Base-by-base conservation (phyloP, 2,888 invertebrate genomes). In the Thalpophila matura region DNA sequence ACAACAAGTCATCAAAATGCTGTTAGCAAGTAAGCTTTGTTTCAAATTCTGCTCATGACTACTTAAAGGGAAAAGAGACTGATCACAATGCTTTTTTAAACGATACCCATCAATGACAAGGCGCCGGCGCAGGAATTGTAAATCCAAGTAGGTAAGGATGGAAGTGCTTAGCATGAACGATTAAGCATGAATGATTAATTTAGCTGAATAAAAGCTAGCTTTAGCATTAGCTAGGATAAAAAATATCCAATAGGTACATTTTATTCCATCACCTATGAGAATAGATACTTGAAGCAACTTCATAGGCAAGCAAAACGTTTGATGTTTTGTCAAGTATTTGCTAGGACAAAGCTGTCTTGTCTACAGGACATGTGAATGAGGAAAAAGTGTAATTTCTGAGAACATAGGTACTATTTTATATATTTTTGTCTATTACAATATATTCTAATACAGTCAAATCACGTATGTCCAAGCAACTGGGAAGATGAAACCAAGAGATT, bases 401-500 rank as follows among this genome's bases (percentile, higher is more conserved):
- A 45, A 38, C 31, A 38, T 20, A 46, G 12, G n/a, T 18, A 37
- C 2, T 42, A 40, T 33, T 45, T 43, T 29, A 45, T 58, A 31
- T 57, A 43, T 73, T 53, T 56, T 64, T 50, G 55, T 37, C 29
- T 53, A 51, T 59, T 27, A 61, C 35, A 61, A 53, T 55, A 58
- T 61, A 63, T 45, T 63, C 10, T 66, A 57, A 73, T 71, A 73
- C 67, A 85, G 62, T 86, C 85, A 65, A 33, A 65, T 80, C 89
- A 87, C 86, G 89, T 86, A 22, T 70, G 56, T 61, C 54, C 64
- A 74, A 43, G 53, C 35, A 61, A 45, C 53, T 56, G 65, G 65
- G 56, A 53, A 86, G 86, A 85, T 88, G 82, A 83, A 84, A 86
- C 62, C 29, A 18, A 40, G 14, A 76, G 80, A 83, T 82, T 71